A percentile compares a stretch with the other conserved stretches of the same genome.
phyloP scores from a whole-genome alignment of 2,113 vertebrate genomes.

The Gnathonemus longibarbis region DNA sequence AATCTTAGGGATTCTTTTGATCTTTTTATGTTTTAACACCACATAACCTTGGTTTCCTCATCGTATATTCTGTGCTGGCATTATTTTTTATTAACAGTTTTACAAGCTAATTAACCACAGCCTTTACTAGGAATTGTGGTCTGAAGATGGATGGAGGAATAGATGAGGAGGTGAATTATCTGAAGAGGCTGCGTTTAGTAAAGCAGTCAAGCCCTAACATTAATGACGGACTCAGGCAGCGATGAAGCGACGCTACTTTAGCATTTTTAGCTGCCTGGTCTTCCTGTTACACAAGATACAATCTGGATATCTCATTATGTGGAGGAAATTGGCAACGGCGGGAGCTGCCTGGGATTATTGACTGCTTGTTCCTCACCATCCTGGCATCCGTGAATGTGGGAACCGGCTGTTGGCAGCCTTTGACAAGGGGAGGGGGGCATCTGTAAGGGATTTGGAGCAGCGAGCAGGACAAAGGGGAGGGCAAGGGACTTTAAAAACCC shows the following conservation, averaged over 20 bases:
- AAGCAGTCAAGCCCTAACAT: not conserved
- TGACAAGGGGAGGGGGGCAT: not conserved
- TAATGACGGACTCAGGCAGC: too few species aligned
- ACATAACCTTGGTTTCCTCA: not conserved
- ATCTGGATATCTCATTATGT: not conserved
- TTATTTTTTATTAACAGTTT: not conserved
- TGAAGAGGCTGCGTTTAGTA: not conserved
- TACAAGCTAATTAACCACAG: not conserved
- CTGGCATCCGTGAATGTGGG: not conserved
- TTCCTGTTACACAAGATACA: conserved; percentile 11
- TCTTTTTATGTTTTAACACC: not conserved
- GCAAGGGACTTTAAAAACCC: not conserved
- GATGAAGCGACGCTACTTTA: not conserved
- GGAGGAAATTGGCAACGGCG: not conserved
- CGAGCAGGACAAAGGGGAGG: not conserved
- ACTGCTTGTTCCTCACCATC: not conserved
- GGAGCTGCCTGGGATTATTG: not conserved
- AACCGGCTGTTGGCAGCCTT: not conserved
- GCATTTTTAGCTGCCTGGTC: not conserved
- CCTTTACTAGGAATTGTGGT: not conserved
- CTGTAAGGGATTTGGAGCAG: not conserved
- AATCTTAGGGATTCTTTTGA: not conserved
- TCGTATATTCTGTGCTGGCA: not conserved
- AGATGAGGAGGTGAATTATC: not conserved
- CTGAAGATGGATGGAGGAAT: not conserved